Evolutionary conservation across 2,113 vertebrate species (phyloP).

Genomic region (Clarias gariepinus): DNA sequence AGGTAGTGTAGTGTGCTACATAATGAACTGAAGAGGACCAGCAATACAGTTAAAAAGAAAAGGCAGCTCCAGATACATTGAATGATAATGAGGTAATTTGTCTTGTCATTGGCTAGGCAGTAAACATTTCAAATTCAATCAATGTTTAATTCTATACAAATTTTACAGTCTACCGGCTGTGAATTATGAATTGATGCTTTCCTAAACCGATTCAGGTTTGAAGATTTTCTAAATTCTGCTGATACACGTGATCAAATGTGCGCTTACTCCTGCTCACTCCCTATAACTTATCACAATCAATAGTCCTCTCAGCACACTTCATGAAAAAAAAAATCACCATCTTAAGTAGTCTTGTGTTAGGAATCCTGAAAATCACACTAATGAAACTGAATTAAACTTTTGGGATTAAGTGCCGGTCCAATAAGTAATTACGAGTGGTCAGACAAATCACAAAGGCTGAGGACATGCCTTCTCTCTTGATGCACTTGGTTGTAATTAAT

Average conservation of each 20-base stretch:
- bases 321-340: conserved; percentile 6
- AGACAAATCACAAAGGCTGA: conserved; percentile 48
- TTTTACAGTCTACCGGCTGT: not conserved
- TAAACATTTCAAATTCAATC: not conserved
- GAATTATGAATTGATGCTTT: not conserved
- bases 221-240: not conserved
- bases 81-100: conserved; percentile 34
- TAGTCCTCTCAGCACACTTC: conserved; percentile 46
- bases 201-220: not conserved
- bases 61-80: conserved; percentile 4
- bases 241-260: conserved; percentile 27
- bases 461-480: conserved; percentile 43
- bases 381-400: conserved; percentile 53
- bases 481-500: conserved; percentile 53
- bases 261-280: not conserved
- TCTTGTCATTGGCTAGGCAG: conserved; percentile 7
- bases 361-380: conserved; percentile 40
- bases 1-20: conserved; percentile 1
- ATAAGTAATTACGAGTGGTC: conserved; percentile 55
- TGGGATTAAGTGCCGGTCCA: conserved; percentile 52
- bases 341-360: conserved; percentile 7
- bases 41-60: not conserved
- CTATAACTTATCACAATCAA: conserved; percentile 43
- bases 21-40: not conserved
- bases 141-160: not conserved